phyloP scores from a whole-genome alignment of 2,888 invertebrate species.

The Rugalucina vietnamica region DNA sequence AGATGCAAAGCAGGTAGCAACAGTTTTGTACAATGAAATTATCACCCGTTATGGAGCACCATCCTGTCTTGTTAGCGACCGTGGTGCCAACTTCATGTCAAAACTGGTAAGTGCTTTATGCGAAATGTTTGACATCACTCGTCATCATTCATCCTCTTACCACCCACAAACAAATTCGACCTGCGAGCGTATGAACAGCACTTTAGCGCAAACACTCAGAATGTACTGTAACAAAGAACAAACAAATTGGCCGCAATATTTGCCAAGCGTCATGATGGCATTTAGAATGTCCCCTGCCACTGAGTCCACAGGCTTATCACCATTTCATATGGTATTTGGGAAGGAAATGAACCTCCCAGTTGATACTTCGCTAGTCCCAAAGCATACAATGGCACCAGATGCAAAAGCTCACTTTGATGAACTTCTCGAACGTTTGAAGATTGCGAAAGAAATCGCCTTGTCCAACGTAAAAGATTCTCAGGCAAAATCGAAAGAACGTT shows the following conservation, averaged over 20 bases:
- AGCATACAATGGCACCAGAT: not conserved
- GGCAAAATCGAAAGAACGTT: constrained; percentile 24
- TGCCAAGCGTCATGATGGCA: constrained; percentile 34
- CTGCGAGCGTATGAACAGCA: not conserved
- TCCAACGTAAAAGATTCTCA: constrained; percentile 12
- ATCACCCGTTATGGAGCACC: no score
- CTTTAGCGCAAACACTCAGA: not conserved
- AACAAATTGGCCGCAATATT: not conserved
- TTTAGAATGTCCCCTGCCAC: constrained; percentile 39
- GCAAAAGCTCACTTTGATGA: constrained; percentile 4
- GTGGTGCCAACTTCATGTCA: not conserved
- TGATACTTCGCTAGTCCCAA: constrained; percentile 18
- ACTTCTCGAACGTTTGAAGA: constrained; percentile 15
- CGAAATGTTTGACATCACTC: not conserved
- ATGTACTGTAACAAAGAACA: not conserved
- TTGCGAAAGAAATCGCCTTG: constrained; percentile 5
- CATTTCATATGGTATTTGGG: constrained; percentile 37
- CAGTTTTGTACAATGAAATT: no score
- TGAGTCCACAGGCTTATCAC: constrained; percentile 18
- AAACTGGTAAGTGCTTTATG: not conserved
- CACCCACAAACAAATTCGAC: not conserved
- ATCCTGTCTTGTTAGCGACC: no score
- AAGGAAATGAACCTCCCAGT: constrained; percentile 40
- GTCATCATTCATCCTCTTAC: not conserved
- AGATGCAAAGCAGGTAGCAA: no score